A percentile compares a stretch with the other conserved stretches of the same genome.
These are phyloP conservation scores for Pemphigus obesinymphae DNA, from an alignment of 1,140 invertebrate genomes.

Conservation along the genomic window DNA sequence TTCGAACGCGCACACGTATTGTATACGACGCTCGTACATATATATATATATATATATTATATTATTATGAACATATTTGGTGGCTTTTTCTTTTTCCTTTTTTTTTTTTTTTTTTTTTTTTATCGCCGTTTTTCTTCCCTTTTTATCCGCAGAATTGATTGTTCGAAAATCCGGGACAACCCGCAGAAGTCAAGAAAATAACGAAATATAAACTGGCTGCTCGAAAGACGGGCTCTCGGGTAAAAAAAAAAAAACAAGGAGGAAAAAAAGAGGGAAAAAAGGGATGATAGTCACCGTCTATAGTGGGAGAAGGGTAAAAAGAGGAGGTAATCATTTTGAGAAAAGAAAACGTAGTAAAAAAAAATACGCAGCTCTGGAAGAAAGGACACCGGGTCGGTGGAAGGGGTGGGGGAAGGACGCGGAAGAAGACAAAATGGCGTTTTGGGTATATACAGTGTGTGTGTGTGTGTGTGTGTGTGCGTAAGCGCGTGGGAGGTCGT, in stretches of 20 bases:
- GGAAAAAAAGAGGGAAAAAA: neutral
- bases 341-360: neutral
- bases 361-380: neutral
- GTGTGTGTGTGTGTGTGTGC: neutral
- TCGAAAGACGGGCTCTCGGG: slow-evolving; percentile 28
- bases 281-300: too few relatives aligned
- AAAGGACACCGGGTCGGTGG: neutral
- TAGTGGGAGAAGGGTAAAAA: neutral
- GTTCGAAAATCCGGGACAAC: slow-evolving; percentile 38
- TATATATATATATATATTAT: neutral
- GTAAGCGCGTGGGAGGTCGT: neutral
- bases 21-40: neutral
- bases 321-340: slow-evolving; percentile 16
- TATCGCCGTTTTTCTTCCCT: neutral
- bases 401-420: neutral
- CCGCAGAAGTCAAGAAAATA: slow-evolving; percentile 39
- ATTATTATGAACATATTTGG: slow-evolving; percentile 1
- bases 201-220: slow-evolving; percentile 36
- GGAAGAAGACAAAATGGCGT: slow-evolving; percentile 35
- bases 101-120: neutral
- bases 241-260: neutral
- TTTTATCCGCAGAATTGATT: slow-evolving; percentile 36
- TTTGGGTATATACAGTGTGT: neutral
- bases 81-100: neutral
- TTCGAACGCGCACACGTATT: neutral